phyloP scores from a whole-genome alignment of 2,113 vertebrate species.

The Forbesichthys agassizii region DNA sequence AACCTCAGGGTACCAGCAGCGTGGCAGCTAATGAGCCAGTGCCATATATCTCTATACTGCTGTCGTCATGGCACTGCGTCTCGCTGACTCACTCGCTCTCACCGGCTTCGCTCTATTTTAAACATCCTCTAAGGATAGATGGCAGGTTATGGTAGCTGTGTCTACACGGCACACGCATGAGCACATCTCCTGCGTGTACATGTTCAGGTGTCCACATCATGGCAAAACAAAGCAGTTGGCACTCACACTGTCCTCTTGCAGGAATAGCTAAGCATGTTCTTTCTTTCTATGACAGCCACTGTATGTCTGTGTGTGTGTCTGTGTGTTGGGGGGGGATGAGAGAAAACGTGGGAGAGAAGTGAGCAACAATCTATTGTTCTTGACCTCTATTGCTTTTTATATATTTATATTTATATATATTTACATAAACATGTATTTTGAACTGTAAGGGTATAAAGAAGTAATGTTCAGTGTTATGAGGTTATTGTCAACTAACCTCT shows the following conservation, averaged over 20 bases:
- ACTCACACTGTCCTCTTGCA: background rate
- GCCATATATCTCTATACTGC: background rate
- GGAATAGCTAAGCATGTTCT: conserved; percentile 43
- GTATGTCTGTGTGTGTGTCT: background rate
- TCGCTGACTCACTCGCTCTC: background rate
- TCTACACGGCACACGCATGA: too few relatives aligned
- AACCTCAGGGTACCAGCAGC: background rate
- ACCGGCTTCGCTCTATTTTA: background rate
- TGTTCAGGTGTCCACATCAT: too few relatives aligned
- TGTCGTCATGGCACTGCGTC: background rate
- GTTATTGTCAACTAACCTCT: too few relatives aligned
- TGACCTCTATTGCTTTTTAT: too few relatives aligned
- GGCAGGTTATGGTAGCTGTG: background rate
- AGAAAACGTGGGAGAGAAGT: background rate
- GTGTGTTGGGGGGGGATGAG: conserved; percentile 26
- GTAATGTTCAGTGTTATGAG: too few relatives aligned
- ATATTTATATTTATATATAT: too few relatives aligned
- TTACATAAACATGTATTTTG: too few relatives aligned
- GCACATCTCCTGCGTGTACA: too few relatives aligned
- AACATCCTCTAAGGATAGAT: too few relatives aligned
- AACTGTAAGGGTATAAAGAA: too few relatives aligned
- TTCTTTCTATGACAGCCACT: conserved; percentile 58
- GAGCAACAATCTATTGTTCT: too few relatives aligned
- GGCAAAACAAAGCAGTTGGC: too few relatives aligned
- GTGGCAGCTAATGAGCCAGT: conserved; percentile 13